A percentile compares a stretch with the other conserved stretches of the same genome.
Evolutionary conservation across 1,140 invertebrate genomes (phyloP).

Genomic region (Camponotus pennsylvanicus): DNA sequence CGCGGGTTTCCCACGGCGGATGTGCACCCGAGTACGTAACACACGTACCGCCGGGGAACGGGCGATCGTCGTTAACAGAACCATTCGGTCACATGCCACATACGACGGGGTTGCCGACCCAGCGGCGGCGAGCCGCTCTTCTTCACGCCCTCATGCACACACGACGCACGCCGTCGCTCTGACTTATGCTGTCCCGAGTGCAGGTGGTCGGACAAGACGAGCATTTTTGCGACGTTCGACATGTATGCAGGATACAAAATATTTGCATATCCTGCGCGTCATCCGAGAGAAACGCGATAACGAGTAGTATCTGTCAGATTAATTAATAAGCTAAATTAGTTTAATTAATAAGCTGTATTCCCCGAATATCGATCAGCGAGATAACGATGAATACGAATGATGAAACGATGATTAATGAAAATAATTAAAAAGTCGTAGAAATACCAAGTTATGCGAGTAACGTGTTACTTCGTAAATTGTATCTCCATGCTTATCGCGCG

Average conservation of each 20-base stretch:
- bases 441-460: too few species aligned
- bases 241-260: not conserved
- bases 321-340: too few species aligned
- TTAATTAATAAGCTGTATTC: too few species aligned
- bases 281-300: too few species aligned
- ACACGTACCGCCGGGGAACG: slow-evolving; percentile 9
- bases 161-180: slow-evolving; percentile 20
- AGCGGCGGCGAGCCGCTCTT: not conserved
- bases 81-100: slow-evolving; percentile 32
- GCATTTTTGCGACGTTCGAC: not conserved
- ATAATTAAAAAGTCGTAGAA: too few species aligned
- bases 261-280: not conserved
- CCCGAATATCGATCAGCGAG: not conserved
- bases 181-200: slow-evolving; percentile 25
- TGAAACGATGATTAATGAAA: too few species aligned
- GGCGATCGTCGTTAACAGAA: slow-evolving; percentile 58
- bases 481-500: not conserved
- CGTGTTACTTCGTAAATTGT: not conserved
- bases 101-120: slow-evolving; percentile 54
- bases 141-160: slow-evolving; percentile 56
- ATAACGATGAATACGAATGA: not conserved
- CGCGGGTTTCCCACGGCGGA: slow-evolving; percentile 63
- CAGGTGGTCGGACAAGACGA: slow-evolving; percentile 29
- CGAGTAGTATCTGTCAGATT: too few species aligned
- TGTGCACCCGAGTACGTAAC: slow-evolving; percentile 32